Evolutionary conservation across 2,888 invertebrate species (phyloP), one percentile per base, ranked within the genome.

Genomic region (Lasioglossum zephyrum): DNA sequence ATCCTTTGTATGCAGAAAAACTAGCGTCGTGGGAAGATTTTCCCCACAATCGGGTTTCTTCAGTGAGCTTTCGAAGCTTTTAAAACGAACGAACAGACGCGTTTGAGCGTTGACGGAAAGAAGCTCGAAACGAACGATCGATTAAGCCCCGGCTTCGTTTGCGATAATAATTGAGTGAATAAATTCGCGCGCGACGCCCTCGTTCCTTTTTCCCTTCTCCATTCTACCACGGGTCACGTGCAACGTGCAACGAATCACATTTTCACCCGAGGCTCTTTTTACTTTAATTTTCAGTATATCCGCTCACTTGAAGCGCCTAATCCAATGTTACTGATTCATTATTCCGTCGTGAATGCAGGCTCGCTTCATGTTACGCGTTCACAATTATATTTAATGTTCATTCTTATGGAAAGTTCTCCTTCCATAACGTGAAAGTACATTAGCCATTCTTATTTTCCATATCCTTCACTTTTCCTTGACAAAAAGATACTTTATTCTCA

Each of bases 161-260:
- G 73, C 81, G 77, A 79, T 88, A 81, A 88, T 85, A 88, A 88
- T 78, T 73, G 60, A 72, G 70, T 44, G 77, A 86, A 77, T 57
- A 77, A 82, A 73, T 75, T 74, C 36, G 6, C 60, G 41, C 31
- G 18, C 63, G 73, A 44, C n/a, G n/a, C 36, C 47, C 9, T 6
- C 44, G 36, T 16, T 22, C 41, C 13, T 47, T 11, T 41, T 9
- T 44, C 57, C 39, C 18, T 11, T 78, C 78, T 81, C n/a, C 44
- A 66, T 85, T 66, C 57, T 44, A 4, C n/a, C 11, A 36, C 44
- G 5, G 69, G 39, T 80, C 77, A 85, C 85, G 85, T 72, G 60
- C 60, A 22, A 49, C 18, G 5, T 72, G 49, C 49, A 53, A 31
- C 73, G 57, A 79, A 72, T 39, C 72, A 47, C 60, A n/a, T 73